Evolutionary conservation across 2,113 vertebrate genomes (phyloP).

Genomic region (Martes martes): DNA sequence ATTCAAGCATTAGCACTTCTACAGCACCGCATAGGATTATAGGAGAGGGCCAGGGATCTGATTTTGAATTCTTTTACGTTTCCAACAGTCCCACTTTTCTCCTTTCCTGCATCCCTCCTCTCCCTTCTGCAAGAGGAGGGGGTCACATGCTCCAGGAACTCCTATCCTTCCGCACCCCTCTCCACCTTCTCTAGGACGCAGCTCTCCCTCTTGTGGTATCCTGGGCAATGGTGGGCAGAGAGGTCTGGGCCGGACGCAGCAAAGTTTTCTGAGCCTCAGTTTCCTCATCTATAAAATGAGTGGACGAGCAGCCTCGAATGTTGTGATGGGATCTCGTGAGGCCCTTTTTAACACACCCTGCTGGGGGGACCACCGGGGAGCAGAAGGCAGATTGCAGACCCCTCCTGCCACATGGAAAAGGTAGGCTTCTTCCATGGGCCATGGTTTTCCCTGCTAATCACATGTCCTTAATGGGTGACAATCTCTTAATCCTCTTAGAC

Average conservation of each 20-base stretch:
- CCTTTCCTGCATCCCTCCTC: no score
- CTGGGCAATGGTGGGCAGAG: neutral
- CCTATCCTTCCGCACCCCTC: no score
- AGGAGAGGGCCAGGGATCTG: neutral
- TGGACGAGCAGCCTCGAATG: neutral
- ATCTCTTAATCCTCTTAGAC: constrained; percentile 47
- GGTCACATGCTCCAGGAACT: accelerated
- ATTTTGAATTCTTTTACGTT: neutral
- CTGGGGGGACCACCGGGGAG: neutral
- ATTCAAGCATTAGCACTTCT: neutral
- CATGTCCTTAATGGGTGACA: neutral
- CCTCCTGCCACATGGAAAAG: no score
- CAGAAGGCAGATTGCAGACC: neutral
- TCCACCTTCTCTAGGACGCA: neutral
- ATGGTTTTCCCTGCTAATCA: neutral
- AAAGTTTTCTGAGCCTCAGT: neutral
- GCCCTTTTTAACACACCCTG: neutral
- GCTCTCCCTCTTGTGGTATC: accelerated
- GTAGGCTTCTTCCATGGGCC: neutral
- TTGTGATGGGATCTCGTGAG: neutral
- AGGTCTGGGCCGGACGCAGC: neutral
- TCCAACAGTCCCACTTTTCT: neutral
- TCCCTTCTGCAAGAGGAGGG: neutral
- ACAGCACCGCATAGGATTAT: neutral
- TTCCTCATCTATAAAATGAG: neutral